phyloP scores from a whole-genome alignment of 2,888 invertebrate species.

The Oasisia sp. region DNA sequence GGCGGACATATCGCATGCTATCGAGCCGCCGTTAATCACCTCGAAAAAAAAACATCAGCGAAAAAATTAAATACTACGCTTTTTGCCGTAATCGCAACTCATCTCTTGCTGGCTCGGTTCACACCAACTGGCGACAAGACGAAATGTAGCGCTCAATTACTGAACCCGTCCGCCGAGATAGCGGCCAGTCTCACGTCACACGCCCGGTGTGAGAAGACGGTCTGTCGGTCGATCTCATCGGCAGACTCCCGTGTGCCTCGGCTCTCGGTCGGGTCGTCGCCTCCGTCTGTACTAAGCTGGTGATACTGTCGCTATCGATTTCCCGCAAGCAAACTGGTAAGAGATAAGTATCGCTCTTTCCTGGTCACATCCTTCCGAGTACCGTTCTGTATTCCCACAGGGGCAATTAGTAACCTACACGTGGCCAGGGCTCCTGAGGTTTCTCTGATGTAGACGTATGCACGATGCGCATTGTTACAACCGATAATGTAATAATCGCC shows the following conservation, averaged over 20 bases:
- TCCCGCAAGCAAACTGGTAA: background rate
- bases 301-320: background rate
- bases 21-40: background rate
- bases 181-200: background rate
- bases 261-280: background rate
- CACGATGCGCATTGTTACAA: too few species aligned
- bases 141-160: background rate
- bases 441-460: too few species aligned
- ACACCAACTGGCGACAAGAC: background rate
- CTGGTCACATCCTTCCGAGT: background rate
- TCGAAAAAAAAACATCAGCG: background rate
- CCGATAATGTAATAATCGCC: too few species aligned
- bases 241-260: background rate
- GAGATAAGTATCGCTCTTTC: background rate
- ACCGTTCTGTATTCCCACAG: background rate
- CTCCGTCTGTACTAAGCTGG: background rate
- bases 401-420: background rate
- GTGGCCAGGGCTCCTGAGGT: too few species aligned
- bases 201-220: background rate
- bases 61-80: background rate
- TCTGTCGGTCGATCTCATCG: background rate
- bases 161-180: background rate
- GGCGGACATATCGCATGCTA: too few species aligned
- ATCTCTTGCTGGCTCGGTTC: background rate
- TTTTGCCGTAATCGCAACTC: background rate